Percentiles rank a stretch among this genome's conserved stretches.
These are phyloP conservation scores for Tetrao urogallus DNA, from an alignment of 2,113 vertebrate genomes.

Conservation along the genomic window DNA sequence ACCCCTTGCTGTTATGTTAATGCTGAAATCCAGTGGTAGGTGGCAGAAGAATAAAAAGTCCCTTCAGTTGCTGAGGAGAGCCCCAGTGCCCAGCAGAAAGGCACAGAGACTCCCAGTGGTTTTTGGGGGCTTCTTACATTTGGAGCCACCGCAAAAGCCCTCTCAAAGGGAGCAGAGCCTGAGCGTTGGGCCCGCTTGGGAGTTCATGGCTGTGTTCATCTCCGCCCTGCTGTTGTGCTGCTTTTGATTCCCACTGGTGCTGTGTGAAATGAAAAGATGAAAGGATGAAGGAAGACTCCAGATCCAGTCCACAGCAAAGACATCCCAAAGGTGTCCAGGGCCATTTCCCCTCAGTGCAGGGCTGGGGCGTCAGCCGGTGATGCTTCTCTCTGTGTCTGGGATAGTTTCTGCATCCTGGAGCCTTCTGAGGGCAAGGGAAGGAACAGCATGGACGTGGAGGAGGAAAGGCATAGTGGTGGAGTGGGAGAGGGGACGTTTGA, in stretches of 20 bases:
- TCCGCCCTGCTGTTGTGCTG: neutral
- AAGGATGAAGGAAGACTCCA: neutral
- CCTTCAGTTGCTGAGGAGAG: conserved; percentile 5
- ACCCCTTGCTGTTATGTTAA: conserved; percentile 46
- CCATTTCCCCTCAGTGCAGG: neutral
- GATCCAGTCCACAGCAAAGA: neutral
- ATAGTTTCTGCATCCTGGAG: neutral
- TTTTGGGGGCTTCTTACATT: neutral
- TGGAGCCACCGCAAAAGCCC: neutral
- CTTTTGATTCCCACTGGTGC: neutral
- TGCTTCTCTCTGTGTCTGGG: neutral
- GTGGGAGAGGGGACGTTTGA: neutral
- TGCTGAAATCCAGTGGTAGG: conserved; percentile 37
- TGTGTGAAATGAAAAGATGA: neutral
- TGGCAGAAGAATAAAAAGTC: conserved; percentile 32
- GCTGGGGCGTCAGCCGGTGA: neutral
- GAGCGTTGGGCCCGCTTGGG: neutral
- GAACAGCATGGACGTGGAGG: neutral
- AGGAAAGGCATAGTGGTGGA: neutral
- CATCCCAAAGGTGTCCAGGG: neutral
- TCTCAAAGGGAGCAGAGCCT: neutral
- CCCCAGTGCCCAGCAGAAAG: neutral
- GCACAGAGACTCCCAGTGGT: neutral
- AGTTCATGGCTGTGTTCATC: neutral
- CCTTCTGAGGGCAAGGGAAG: neutral